Evolutionary conservation across 2,888 invertebrate genomes (phyloP).

Genomic region (Adelognathus sp.): DNA sequence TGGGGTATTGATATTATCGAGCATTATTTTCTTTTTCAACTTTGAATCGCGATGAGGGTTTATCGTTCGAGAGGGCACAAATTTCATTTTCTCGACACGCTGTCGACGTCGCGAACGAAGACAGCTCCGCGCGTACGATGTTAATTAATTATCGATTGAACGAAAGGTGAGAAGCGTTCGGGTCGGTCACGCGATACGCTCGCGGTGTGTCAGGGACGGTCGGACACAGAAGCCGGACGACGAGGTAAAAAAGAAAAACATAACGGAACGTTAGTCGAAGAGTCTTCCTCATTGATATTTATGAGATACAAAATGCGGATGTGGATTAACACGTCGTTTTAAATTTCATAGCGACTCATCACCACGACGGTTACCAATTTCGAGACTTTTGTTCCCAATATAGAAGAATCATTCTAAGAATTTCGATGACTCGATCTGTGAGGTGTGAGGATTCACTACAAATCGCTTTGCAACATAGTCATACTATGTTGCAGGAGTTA

Average conservation of each 20-base stretch:
- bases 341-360: no score
- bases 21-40: not conserved
- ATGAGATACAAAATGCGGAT: not conserved
- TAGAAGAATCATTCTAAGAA: no score
- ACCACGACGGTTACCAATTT: no score
- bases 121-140: not conserved
- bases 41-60: not conserved
- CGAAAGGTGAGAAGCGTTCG: constrained; percentile 18
- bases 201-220: constrained; percentile 8
- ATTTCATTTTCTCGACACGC: not conserved
- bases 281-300: constrained; percentile 1
- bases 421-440: no score
- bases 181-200: constrained; percentile 25
- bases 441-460: no score
- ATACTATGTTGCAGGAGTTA: no score
- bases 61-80: not conserved
- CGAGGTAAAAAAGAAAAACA: no score
- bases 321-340: no score
- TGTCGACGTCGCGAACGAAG: not conserved
- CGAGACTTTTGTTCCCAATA: no score
- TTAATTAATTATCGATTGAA: constrained; percentile 41
- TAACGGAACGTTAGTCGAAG: no score
- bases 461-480: no score
- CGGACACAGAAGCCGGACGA: not conserved
- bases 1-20: not conserved